Percentiles rank a stretch among this genome's conserved stretches.
These are phyloP conservation scores for Cosmorhoe ocellata DNA, from an alignment of 2,888 invertebrate species.

Conservation along the genomic window DNA sequence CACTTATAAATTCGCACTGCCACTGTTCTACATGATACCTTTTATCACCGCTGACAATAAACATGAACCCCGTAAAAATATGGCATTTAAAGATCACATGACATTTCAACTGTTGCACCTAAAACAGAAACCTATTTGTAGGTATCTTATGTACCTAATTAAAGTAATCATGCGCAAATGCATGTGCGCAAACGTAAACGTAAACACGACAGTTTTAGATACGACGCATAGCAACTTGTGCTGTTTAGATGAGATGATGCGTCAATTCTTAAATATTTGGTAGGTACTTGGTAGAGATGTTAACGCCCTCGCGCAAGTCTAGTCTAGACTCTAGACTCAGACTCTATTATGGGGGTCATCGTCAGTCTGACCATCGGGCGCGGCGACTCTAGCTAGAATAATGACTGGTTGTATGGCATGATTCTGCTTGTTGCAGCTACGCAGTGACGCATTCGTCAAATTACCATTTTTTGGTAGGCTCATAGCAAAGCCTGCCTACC, in stretches of 20 bases:
- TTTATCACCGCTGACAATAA: conserved; percentile 28
- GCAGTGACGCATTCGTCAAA: conserved; percentile 44
- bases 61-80: conserved; percentile 24
- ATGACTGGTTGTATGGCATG: conserved; percentile 35
- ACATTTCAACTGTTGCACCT: too few relatives aligned
- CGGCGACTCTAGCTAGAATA: conserved; percentile 28
- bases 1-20: conserved; percentile 38
- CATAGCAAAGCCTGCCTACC: conserved; percentile 64
- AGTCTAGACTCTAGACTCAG: conserved; percentile 35
- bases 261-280: conserved; percentile 37
- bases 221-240: conserved; percentile 21
- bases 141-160: too few relatives aligned
- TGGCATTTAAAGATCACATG: too few relatives aligned
- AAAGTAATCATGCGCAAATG: too few relatives aligned
- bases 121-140: too few relatives aligned
- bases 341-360: conserved; percentile 36
- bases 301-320: conserved; percentile 37
- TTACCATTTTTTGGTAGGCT: conserved; percentile 47
- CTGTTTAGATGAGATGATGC: conserved; percentile 29
- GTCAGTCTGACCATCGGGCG: conserved; percentile 28
- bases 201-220: conserved; percentile 1
- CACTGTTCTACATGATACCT: too few relatives aligned
- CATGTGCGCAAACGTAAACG: not conserved
- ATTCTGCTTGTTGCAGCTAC: conserved; percentile 32
- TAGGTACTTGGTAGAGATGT: conserved; percentile 38